Percentiles rank a stretch among this genome's conserved stretches.
These are phyloP conservation scores for Octodonta nipae DNA, from an alignment of 2,888 invertebrate species.

Conservation along the genomic window DNA sequence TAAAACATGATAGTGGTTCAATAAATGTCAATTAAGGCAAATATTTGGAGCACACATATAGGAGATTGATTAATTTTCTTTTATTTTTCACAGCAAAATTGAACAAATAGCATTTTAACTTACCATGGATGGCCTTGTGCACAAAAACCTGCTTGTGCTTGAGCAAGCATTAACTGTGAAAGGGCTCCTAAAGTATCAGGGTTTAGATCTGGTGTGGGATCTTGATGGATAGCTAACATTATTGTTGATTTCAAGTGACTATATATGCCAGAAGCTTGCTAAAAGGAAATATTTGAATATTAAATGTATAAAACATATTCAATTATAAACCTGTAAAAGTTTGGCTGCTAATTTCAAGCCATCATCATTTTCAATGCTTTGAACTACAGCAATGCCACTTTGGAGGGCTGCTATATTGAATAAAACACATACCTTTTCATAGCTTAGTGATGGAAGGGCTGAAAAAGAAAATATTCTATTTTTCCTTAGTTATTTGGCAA, in stretches of 20 bases:
- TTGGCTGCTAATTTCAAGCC: constrained; percentile 86
- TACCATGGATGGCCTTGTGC: constrained; percentile 79
- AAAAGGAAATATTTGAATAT: constrained; percentile 15
- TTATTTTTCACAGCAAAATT: not conserved
- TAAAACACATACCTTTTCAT: constrained; percentile 86
- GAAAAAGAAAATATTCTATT: constrained; percentile 14
- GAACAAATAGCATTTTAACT: constrained; percentile 10
- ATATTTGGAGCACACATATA: no score
- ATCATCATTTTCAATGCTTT: constrained; percentile 80
- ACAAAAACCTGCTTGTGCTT: constrained; percentile 97
- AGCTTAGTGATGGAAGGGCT: constrained; percentile 81
- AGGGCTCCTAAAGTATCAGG: constrained; percentile 84
- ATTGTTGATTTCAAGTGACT: constrained; percentile 68
- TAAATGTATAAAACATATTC: constrained; percentile 3
- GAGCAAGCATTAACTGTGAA: constrained; percentile 83
- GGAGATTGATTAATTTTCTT: no score
- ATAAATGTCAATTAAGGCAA: no score
- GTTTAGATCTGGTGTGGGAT: constrained; percentile 89
- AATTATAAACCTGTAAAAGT: constrained; percentile 59
- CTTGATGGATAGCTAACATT: constrained; percentile 75
- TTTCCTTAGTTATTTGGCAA: no score
- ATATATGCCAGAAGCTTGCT: constrained; percentile 86
- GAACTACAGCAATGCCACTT: constrained; percentile 71
- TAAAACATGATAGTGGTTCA: no score
- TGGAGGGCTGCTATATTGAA: constrained; percentile 94